Conservation (phyloP, 2,113 vertebrate genomes). For the Lasiurus cinereus region DNA sequence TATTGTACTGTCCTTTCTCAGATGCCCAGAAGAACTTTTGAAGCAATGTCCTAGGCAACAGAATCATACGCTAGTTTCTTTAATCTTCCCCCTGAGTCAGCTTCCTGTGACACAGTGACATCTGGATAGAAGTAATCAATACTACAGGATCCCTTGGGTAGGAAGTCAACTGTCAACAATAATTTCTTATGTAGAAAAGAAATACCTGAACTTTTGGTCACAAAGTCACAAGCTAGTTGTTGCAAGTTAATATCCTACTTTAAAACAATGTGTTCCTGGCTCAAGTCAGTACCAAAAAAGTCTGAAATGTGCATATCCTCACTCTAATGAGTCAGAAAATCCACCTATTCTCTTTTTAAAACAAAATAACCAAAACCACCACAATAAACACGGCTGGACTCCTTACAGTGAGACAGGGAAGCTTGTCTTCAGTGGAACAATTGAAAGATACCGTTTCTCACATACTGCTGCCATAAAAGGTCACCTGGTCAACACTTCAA, state of each 20-base stretch:
- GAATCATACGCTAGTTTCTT: background rate
- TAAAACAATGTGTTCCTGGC: background rate
- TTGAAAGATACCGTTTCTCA: background rate
- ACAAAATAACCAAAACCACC: background rate
- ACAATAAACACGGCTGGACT: background rate
- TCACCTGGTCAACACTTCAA: constrained; percentile 77
- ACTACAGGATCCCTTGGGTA: background rate
- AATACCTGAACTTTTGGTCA: background rate
- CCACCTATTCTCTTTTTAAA: background rate
- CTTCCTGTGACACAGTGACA: background rate
- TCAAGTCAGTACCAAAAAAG: background rate
- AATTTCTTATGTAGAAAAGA: constrained; percentile 24
- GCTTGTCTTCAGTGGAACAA: background rate
- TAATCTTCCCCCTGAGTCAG: background rate
- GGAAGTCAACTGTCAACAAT: constrained; percentile 5
- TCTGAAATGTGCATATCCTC: background rate
- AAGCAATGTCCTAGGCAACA: background rate
- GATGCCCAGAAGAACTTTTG: background rate
- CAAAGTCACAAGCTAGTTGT: background rate
- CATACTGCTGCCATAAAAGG: constrained; percentile 68
- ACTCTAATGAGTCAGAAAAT: background rate
- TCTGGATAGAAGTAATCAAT: constrained; percentile 21
- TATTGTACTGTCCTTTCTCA: background rate
- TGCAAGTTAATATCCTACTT: background rate
- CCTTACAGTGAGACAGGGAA: background rate